A percentile compares a stretch with the other conserved stretches of the same genome.
phyloP scores from a whole-genome alignment of 1,140 invertebrate species.

The Plutomurus gul region DNA sequence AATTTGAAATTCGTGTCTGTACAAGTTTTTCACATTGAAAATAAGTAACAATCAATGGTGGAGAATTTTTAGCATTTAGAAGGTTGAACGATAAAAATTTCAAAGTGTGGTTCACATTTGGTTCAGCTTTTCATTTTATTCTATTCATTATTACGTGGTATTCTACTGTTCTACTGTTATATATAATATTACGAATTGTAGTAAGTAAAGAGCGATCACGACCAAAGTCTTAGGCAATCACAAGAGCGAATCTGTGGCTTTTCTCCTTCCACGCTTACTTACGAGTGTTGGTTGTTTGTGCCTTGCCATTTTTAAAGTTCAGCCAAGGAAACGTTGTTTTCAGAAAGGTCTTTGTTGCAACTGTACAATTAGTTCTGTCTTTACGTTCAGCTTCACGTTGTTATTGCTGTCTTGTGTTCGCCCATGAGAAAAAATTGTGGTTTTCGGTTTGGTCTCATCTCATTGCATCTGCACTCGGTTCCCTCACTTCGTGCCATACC shows the following conservation, averaged over 20 bases:
- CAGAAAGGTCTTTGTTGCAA: neutral
- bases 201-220: neutral
- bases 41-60: neutral
- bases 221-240: neutral
- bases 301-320: no score
- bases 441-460: slow-evolving; percentile 23
- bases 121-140: no score
- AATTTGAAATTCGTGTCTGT: no score
- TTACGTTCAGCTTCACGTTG: neutral
- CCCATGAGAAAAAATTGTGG: neutral
- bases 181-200: neutral
- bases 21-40: no score
- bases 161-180: no score
- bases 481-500: slow-evolving; percentile 1
- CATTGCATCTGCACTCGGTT: neutral
- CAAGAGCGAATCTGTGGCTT: neutral
- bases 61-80: neutral
- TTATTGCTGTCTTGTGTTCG: no score
- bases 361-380: slow-evolving; percentile 2
- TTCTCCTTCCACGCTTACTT: neutral
- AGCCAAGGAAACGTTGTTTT: slow-evolving; percentile 1
- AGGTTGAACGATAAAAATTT: neutral
- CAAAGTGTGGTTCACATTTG: no score
- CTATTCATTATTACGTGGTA: no score
- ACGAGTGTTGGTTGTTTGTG: neutral